Evolutionary conservation across 1,140 invertebrate genomes (phyloP), one percentile per base, ranked within the genome.

Genomic region (Tetragnatha versicolor): DNA sequence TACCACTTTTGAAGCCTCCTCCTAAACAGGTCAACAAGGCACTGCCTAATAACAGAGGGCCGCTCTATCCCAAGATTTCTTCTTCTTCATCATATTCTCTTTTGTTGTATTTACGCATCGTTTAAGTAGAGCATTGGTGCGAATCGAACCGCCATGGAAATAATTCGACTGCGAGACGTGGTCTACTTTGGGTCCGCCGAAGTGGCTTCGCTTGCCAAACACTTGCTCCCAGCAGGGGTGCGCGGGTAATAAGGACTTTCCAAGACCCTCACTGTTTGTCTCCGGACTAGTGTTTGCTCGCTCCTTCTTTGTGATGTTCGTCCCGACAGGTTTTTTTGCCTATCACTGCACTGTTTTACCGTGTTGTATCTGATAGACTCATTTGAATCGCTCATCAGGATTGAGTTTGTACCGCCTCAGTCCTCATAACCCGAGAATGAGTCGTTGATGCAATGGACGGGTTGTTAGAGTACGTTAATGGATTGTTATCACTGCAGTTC

Each of bases 201-300:
- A 20, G 49, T 51, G 25, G 7, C 25, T 51, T 51, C 55, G 27
- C 29, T 60, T 47, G 42, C 20, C 20, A 47, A 17, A 47, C 29
- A 33, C 29, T 58, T 27, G 55, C 53, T 29, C 73, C 53, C 73
- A 65, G 73, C 73, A 22, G 73, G 73, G n/a, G 27, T 12, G 42
- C 27, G 42, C 55, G 17, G 73, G 42, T 77, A 77, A 77, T 66
- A 77, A 77, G 73, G 60, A 66, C 60, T 75, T 63, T 33, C 45
- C 33, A 66, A 47, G 63, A 66, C 31, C 66, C 27, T 70, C 33
- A n/a, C 29, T 77, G 61, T 77, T 77, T 77, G 73, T 49, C 45
- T 77, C 55, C 20, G 14, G 10, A 14, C 14, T 14, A 53, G 47
- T 70, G 39, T 58, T 73, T 61, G 55, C 29, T 63, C 25, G 60